Base-by-base conservation (phyloP, 2,113 vertebrate species). In the Centrocercus urophasianus region DNA sequence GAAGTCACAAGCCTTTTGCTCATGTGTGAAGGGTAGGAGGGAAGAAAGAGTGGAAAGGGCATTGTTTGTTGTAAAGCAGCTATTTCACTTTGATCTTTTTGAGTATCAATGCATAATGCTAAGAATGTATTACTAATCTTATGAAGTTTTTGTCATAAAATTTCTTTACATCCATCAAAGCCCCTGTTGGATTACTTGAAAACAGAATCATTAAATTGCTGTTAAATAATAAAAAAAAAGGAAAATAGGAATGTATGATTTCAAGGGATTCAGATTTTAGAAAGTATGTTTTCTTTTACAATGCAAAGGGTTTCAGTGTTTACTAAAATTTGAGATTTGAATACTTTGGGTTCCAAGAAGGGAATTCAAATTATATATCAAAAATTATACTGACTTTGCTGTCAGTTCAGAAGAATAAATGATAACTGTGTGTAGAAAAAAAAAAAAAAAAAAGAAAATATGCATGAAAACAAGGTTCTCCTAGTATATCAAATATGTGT, bases 171-270 rank as follows among this genome's bases (percentile, higher is more conserved):
- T 73, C 3, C 1, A 3, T 65, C 19, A 13, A 57, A 69, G 3
- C 10, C 5, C 76, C 24, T 76, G 3, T 21, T 24, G 30, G 3
- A 13, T 72, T 83, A 76, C 34, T 69, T 73, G 20, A 83, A 43
- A 0, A 0, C 1, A 54, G 19, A 70, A 34, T 15, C 34, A 32
- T 42, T 28, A 69, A 88, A 64, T 3, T 16, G 4, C 2, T 76
- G 24, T 65, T 69, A 83, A 76, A 36, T 2, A 45, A 71, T 16
- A 8, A 43, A 7, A 54, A 54, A 75, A 71, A 3, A 19, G 10
- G 10, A 8, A 63, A 75, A 43, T 48, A 89, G 32, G 1, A 8
- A 25, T 4, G 1, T 17, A 52, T 40, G 32, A 61, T 0, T 66
- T 7, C 7, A 6, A 56, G 50, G 8, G 8, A 21, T 60, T 88